These are phyloP conservation scores for Onychomys leucogaster DNA, from an alignment of 2,797 vertebrate genomes.

Conservation along the genomic window DNA sequence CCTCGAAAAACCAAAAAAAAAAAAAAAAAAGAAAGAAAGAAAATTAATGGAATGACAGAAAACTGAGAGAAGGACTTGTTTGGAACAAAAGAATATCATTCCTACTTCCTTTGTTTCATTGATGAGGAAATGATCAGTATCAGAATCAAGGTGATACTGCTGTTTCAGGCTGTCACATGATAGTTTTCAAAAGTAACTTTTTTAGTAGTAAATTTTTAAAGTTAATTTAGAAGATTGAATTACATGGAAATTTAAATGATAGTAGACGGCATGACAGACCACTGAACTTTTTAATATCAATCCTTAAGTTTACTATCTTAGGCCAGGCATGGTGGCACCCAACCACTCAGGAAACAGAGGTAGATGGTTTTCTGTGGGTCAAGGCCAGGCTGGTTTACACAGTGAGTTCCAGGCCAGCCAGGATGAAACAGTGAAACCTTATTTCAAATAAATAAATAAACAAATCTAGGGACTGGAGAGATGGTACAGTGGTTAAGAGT, in stretches of 20 bases:
- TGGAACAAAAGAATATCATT: conserved; percentile 50
- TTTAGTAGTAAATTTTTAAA: not conserved
- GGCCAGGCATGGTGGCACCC: not conserved
- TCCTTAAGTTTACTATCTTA: conserved; percentile 23
- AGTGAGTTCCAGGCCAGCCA: not conserved
- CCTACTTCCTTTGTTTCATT: conserved; percentile 16
- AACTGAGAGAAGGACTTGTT: conserved; percentile 11
- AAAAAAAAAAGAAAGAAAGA: not conserved
- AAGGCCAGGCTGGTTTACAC: not conserved
- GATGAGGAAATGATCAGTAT: not conserved
- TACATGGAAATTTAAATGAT: conserved; percentile 26
- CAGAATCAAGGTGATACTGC: conserved; percentile 28
- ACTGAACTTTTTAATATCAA: conserved; percentile 27
- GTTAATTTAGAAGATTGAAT: conserved; percentile 29
- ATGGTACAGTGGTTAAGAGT: not conserved
- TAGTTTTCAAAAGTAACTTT: not conserved
- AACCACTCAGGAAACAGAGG: not conserved
- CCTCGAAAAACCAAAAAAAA: too few relatives aligned
- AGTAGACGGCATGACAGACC: not conserved
- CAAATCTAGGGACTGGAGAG: not conserved
- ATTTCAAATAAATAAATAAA: not conserved
- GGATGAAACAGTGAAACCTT: not conserved
- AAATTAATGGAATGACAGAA: not conserved
- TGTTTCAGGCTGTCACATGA: not conserved
- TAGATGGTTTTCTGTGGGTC: not conserved